These are phyloP conservation scores for Trogon melanurus DNA, from an alignment of 2,113 vertebrate species.

Conservation along the genomic window DNA sequence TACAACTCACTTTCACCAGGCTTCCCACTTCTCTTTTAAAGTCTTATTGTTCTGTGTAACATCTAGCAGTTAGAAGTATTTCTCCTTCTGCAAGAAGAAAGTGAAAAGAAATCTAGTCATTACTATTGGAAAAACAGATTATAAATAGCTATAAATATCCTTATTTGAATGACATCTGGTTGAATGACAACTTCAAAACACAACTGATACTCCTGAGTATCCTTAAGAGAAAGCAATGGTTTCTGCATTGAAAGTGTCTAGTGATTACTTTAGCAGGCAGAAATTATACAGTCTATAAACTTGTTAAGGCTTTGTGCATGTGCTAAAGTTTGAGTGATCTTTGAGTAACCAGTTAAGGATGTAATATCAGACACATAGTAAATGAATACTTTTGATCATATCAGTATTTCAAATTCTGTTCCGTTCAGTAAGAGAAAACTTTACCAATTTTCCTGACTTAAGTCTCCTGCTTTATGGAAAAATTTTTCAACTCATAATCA, in stretches of 20 bases:
- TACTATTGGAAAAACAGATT: background rate
- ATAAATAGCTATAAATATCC: background rate
- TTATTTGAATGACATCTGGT: background rate
- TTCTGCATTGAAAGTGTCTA: background rate
- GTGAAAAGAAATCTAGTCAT: background rate
- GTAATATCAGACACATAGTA: background rate
- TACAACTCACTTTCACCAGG: background rate
- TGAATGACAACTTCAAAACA: conserved; percentile 2
- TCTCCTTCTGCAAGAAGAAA: background rate
- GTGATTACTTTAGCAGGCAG: background rate
- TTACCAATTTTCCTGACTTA: background rate
- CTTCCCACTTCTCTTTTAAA: background rate
- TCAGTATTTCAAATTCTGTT: background rate
- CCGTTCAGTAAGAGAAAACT: background rate
- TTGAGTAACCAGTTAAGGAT: background rate
- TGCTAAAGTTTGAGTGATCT: background rate
- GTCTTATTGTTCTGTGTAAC: background rate
- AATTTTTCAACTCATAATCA: background rate
- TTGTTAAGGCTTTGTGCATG: background rate
- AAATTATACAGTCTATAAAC: background rate
- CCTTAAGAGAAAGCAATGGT: background rate
- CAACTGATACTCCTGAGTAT: background rate
- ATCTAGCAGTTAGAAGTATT: background rate
- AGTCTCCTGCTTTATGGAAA: background rate
- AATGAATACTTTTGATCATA: background rate